These are phyloP conservation scores for Mythimna lalbum DNA, from an alignment of 2,888 invertebrate genomes.

Conservation along the genomic window DNA sequence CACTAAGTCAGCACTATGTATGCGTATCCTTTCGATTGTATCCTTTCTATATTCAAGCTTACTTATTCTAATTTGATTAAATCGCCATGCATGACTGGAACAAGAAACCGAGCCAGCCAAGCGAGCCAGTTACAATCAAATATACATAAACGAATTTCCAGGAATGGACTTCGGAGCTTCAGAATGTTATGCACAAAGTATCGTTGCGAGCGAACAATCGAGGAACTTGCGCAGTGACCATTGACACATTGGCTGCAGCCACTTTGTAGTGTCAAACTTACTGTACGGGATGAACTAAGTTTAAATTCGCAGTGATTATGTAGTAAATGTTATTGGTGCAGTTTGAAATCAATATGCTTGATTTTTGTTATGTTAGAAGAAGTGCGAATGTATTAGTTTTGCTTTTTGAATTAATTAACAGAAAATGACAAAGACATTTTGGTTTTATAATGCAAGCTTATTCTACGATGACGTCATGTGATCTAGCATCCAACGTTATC, in stretches of 20 bases:
- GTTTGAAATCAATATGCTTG: neutral
- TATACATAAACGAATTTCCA: conserved; percentile 31
- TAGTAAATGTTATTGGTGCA: conserved; percentile 1
- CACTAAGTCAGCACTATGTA: neutral
- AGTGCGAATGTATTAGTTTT: neutral
- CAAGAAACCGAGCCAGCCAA: conserved; percentile 22
- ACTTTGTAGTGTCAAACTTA: conserved; percentile 3
- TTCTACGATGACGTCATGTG: neutral
- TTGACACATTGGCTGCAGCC: conserved; percentile 11
- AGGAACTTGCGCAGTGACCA: conserved; percentile 16
- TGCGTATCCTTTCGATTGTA: neutral
- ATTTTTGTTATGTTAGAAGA: neutral
- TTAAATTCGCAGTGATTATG: neutral
- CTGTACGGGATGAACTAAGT: neutral
- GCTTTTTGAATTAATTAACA: neutral
- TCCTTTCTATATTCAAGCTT: neutral
- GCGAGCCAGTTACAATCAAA: conserved; percentile 37
- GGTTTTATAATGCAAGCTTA: neutral
- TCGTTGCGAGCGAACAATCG: conserved; percentile 13
- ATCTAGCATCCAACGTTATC: conserved; percentile 9
- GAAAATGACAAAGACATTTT: neutral
- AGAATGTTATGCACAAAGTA: conserved; percentile 24
- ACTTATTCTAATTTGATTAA: conserved; percentile 18
- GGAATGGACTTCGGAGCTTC: conserved; percentile 8
- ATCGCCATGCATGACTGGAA: conserved; percentile 11